phyloP scores from a whole-genome alignment of 2,888 invertebrate species.

The Drosophila kanekoi region DNA sequence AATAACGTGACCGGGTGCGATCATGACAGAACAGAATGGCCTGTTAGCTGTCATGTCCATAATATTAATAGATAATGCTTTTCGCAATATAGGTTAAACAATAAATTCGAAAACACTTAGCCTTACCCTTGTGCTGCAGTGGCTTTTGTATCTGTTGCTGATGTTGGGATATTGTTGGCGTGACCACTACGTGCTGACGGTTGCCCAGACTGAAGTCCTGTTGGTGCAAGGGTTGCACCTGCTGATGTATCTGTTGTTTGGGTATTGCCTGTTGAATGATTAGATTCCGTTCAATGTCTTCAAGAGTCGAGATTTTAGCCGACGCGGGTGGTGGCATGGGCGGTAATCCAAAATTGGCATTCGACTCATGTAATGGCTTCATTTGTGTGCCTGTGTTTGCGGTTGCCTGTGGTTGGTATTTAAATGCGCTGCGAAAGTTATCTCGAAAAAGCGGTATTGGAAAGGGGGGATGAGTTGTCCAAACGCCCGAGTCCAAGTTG shows the following conservation, averaged over 20 bases:
- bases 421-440: conserved; percentile 78
- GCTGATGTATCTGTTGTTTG: conserved; percentile 61
- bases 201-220: conserved; percentile 59
- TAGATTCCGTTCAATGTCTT: conserved; percentile 84
- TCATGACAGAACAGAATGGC: no score
- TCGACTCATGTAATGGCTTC: conserved; percentile 52
- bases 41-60: no score
- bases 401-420: conserved; percentile 52
- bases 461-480: conserved; percentile 81
- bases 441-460: conserved; percentile 73
- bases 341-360: conserved; percentile 67
- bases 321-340: conserved; percentile 54
- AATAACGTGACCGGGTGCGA: no score
- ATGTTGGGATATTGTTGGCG: conserved; percentile 59
- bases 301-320: conserved; percentile 84
- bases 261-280: conserved; percentile 83
- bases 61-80: no score
- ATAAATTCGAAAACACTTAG: not conserved
- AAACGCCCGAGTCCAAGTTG: conserved; percentile 85
- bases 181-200: conserved; percentile 53
- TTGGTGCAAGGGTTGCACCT: conserved; percentile 11
- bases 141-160: conserved; percentile 66
- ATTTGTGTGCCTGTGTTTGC: conserved; percentile 31
- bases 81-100: not conserved
- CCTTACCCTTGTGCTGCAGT: conserved; percentile 82